Evolutionary conservation across 1,140 invertebrate genomes (phyloP).

Genomic region (Drosophila erecta): DNA sequence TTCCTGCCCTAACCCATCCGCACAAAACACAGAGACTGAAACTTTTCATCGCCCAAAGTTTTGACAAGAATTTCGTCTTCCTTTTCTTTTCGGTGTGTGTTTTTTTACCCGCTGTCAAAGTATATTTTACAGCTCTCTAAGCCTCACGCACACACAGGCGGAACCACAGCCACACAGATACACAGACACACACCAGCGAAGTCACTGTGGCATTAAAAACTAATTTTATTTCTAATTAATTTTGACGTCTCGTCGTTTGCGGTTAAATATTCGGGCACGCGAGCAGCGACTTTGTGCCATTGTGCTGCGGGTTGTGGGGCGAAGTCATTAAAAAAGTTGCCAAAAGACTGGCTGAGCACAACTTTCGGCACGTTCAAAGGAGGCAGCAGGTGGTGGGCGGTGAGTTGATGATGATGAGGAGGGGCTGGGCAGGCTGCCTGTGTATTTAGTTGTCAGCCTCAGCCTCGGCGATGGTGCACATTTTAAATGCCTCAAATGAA

Average conservation of each 20-base stretch:
- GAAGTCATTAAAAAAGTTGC: constrained; percentile 80
- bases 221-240: constrained; percentile 83
- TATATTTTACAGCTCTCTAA: constrained; percentile 60
- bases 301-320: constrained; percentile 42
- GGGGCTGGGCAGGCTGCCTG: constrained; percentile 8
- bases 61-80: constrained; percentile 61
- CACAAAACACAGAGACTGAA: constrained; percentile 27
- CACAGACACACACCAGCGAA: constrained; percentile 16
- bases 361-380: constrained; percentile 59
- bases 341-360: constrained; percentile 63
- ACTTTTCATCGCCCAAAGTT: constrained; percentile 66
- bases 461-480: constrained; percentile 67
- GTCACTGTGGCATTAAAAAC: constrained; percentile 76
- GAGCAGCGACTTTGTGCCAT: constrained; percentile 59
- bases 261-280: constrained; percentile 81
- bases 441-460: constrained; percentile 78
- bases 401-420: neutral
- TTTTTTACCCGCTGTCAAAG: constrained; percentile 31
- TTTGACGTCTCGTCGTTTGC: constrained; percentile 82
- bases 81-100: constrained; percentile 34
- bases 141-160: constrained; percentile 22
- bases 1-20: constrained; percentile 45
- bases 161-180: constrained; percentile 1
- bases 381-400: neutral
- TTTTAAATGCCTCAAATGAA: constrained; percentile 81